A percentile compares a stretch with the other conserved stretches of the same genome.
These are phyloP conservation scores for Sphenodon punctatus DNA, from an alignment of 2,797 vertebrate species.

Conservation along the genomic window DNA sequence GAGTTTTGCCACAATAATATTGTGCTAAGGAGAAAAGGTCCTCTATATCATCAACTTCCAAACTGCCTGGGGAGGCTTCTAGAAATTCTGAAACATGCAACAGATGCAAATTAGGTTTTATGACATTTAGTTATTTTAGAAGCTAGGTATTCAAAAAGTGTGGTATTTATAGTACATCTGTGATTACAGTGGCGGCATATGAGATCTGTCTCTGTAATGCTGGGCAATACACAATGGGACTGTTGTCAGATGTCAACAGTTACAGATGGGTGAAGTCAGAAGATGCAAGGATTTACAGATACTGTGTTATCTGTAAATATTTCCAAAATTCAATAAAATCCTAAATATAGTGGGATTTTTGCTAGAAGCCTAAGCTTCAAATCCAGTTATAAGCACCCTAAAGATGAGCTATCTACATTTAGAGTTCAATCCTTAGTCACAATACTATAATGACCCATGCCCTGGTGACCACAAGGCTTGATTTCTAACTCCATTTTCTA, in stretches of 20 bases:
- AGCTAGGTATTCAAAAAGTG: neutral
- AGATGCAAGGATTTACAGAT: neutral
- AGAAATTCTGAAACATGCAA: constrained; percentile 85
- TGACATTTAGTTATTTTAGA: neutral
- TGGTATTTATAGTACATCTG: neutral
- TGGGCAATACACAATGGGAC: neutral
- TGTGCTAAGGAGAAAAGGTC: constrained; percentile 95
- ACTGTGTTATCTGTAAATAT: neutral
- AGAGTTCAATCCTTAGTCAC: too few relatives aligned
- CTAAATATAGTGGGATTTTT: neutral
- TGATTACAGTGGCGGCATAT: neutral
- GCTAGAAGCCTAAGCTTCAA: neutral
- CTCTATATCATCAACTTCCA: constrained; percentile 91
- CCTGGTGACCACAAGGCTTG: too few relatives aligned
- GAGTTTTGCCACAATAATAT: constrained; percentile 97
- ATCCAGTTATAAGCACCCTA: too few relatives aligned
- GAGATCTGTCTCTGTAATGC: neutral
- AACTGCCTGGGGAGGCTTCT: constrained; percentile 86
- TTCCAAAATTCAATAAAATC: neutral
- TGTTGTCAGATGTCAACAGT: neutral
- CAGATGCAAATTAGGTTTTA: constrained; percentile 6
- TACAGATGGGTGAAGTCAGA: neutral
- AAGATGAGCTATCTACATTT: too few relatives aligned
- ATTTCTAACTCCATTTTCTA: too few relatives aligned
- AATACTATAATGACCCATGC: too few relatives aligned